Evolutionary conservation across 2,113 vertebrate genomes (phyloP), one percentile per base, ranked within the genome.

Genomic region (Anoplopoma fimbria): DNA sequence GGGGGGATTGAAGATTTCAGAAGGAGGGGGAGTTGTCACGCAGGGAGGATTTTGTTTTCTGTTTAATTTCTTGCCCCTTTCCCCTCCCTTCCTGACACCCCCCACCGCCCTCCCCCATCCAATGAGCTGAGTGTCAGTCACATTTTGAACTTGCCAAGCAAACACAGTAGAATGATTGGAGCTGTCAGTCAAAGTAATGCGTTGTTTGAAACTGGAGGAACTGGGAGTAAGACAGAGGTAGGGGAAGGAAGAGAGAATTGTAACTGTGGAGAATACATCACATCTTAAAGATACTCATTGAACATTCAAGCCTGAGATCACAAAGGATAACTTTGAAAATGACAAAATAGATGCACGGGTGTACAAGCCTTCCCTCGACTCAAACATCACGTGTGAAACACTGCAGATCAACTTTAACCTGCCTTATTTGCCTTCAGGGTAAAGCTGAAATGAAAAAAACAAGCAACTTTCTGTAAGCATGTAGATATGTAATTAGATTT

Each of bases 131-230:
- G 80, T 90, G 91, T 93, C 89, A 93, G 81, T 92, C 93, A 89
- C 86, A 93, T 88, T 92, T 84, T 86, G 79, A 92, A 93, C 92
- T 91, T 93, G 91, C 91, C 82, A 70, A 85, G 90, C 85, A 92
- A 93, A 94, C 92, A 92, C 83, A 81, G 84, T 53, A 29, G 81
- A 90, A 89, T 94, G 91, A 95, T 93, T 94, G 93, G 86, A 82
- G 93, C 87, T 94, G 93, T 93, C 93, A 93, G 51, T 93, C 92
- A 90, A 84, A 87, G 75, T 85, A 91, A 93, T 91, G 90, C 90
- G 88, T 78, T 90, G 75, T 88, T 88, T 92, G 82, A 38, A 63
- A 87, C 83, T 36, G 83, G 69, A 86, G 74, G 49, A 77, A 78
- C 75, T 49, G 81, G 36, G 75, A 62, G 23, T 34, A 29, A 75